Base-by-base conservation (phyloP, 2,888 invertebrate species). In the Sialis fuliginosa region DNA sequence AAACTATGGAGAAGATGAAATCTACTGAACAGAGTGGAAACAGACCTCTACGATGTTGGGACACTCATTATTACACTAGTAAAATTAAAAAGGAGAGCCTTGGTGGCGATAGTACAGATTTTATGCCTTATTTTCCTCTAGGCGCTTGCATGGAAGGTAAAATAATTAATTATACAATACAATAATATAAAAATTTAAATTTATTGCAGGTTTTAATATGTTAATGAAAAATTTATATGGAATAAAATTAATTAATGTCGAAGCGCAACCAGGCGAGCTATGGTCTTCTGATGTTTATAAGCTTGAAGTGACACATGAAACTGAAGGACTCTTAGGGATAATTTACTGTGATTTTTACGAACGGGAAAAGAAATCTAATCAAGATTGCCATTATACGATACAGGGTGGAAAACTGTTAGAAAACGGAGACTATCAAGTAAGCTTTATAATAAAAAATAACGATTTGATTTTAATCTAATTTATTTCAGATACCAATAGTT, bases 361-460 rank as follows among this genome's bases (percentile, higher is more conserved):
- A 65, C 70, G 95, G 46, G 68, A 73, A 30, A 84, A 84, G n/a
- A 98, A 98, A 67, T 87, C 90, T 5, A 83, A 88, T 64, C 95
- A 95, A 69, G 98, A 99, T 64, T 98, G 98, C 58, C 98, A 99
- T 65, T 98, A 95, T 67, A 98, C 98, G 0, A 95, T 99, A 54
- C 82, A 86, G 60, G 97, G 97, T 7, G 96, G 97, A 6, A 83
- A 88, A 62, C 63, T 72, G 49, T 62, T 86, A 49, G 60, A 77
- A 0, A 81, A 90, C 59, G 88, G 88, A 2, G 70, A 72, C 10
- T 96, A 95, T 60, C 92, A 92, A 72, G 79, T 79, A 54, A 46
- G 48, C 22, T 5, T 47, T 32, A 13, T 34, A 4, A 30, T 46
- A 6, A 47, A 2, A 39, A 7, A n/a, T 39, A 9, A 46, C 43